These are phyloP conservation scores for Drosophila acutilabella DNA, from an alignment of 2,888 invertebrate species.

Conservation along the genomic window DNA sequence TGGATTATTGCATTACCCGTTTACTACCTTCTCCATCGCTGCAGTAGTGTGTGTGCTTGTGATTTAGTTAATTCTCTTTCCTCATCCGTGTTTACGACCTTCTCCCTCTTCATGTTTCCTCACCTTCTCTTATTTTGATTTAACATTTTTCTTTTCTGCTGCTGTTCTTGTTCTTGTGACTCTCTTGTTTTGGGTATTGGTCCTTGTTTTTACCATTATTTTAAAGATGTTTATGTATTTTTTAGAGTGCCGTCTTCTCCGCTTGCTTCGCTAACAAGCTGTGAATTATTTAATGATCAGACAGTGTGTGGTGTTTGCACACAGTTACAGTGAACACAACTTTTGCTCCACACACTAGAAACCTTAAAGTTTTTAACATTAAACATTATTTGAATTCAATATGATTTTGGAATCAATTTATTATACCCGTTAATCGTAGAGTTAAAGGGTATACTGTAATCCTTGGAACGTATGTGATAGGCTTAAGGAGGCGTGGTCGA, in stretches of 20 bases:
- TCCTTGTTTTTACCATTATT: conserved; percentile 21
- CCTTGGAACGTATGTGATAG: no score
- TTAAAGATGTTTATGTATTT: conserved; percentile 24
- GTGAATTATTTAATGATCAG: conserved; percentile 54
- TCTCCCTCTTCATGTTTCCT: conserved; percentile 1
- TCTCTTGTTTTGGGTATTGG: conserved; percentile 1
- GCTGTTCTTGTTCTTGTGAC: conserved; percentile 12
- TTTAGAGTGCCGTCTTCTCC: conserved; percentile 29
- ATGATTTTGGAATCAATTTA: no score
- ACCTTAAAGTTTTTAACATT: no score
- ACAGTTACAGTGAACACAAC: background rate
- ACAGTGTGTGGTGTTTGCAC: background rate
- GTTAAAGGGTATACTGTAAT: no score
- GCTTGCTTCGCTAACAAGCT: conserved; percentile 55
- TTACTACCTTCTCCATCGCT: conserved; percentile 43
- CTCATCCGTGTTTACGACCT: conserved; percentile 18
- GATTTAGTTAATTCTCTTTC: conserved; percentile 27
- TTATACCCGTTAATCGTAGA: no score
- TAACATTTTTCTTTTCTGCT: conserved; percentile 28
- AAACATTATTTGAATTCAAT: no score
- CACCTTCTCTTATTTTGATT: conserved; percentile 48
- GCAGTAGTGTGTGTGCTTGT: conserved; percentile 17
- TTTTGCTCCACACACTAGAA: no score
- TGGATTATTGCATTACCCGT: conserved; percentile 56
- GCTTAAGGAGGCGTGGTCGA: no score